Conservation (phyloP, 2,113 vertebrate species). For the Camelus dromedarius region DNA sequence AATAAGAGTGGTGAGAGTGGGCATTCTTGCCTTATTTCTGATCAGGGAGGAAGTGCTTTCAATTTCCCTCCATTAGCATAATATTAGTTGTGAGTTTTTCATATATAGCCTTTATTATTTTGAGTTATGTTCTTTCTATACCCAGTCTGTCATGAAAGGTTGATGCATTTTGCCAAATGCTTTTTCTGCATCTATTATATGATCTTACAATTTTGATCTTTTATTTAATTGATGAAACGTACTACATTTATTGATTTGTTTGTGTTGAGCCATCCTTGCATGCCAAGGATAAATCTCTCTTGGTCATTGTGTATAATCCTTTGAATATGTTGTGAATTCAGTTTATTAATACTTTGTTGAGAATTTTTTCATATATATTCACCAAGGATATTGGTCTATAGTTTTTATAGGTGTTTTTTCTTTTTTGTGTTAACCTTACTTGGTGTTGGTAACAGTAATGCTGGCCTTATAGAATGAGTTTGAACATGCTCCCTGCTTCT, state of each 20-base stretch:
- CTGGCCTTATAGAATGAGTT: background rate
- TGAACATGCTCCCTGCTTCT: background rate
- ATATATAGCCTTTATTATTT: background rate
- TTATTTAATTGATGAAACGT: background rate
- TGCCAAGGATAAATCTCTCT: background rate
- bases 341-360: background rate
- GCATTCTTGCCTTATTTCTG: background rate
- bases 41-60: background rate
- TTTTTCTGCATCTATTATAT: background rate
- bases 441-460: background rate
- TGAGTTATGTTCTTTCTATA: background rate
- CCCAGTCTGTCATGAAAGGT: background rate
- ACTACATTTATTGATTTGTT: background rate
- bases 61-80: background rate
- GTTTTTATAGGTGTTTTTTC: too few relatives aligned
- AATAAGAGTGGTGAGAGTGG: background rate
- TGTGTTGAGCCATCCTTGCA: background rate
- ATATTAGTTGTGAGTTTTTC: background rate
- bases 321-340: background rate
- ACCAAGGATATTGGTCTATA: background rate
- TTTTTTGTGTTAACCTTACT: background rate
- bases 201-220: background rate
- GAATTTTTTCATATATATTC: background rate
- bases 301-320: background rate
- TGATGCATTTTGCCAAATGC: background rate